Evolutionary conservation across 2,888 invertebrate genomes (phyloP), one percentile per base, ranked within the genome.

Genomic region (Scaptomyza parva): DNA sequence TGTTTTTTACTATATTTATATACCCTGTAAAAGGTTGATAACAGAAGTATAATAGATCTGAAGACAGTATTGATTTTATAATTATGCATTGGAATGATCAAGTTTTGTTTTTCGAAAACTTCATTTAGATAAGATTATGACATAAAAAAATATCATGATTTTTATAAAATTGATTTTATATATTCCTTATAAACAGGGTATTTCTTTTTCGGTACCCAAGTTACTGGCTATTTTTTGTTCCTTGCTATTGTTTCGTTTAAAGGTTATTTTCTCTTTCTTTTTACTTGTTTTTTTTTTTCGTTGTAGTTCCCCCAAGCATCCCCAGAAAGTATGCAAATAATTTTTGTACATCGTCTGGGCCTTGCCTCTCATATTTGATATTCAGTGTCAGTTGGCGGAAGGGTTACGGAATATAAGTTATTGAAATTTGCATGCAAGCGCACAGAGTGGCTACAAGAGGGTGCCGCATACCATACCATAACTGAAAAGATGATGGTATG

Each of bases 281-380:
- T 35, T 14, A n/a, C n/a, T 35, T 35, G n/a, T 14, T 20, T 24
- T 22, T 40, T 54, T 54, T 43, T 14, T 47, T 47, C 33, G n/a
- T n/a, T n/a, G n/a, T n/a, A n/a, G n/a, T n/a, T n/a, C 48, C 43
- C 33, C 52, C 64, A 63, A 85, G 83, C 87, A 82, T 85, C 83
- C 88, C 88, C 70, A 72, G 70, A 85, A 85, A 78, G 88, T 87
- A 84, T 84, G 88, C 83, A 84, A 84, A 84, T 84, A 86, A 86
- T 82, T 85, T 76, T 74, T 62, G 70, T 78, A 53, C 59, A 48
- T 67, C 70, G 74, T 67, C 75, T 65, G 51, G 43, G 83, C 66
- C 63, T 76, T 68, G 69, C 58, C 78, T 82, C 82, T 82, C 82
- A 82, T 82, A 82, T 82, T 82, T 86, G 82, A 86, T 86, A 82